Conservation (phyloP, 2,888 invertebrate genomes). For the Pheosia gnoma region DNA sequence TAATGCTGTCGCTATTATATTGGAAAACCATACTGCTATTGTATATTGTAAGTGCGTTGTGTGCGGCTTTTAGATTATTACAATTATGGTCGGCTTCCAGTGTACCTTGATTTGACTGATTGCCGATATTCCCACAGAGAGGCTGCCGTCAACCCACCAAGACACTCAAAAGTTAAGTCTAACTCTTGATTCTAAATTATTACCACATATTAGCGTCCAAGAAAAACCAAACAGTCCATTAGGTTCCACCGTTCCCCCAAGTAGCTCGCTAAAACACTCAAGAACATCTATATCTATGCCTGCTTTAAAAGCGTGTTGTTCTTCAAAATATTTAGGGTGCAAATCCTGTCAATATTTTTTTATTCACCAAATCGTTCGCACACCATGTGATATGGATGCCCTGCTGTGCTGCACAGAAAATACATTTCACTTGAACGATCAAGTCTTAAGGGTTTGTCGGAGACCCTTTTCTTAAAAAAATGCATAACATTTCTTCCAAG, state of each 20-base stretch:
- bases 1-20: not conserved
- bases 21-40: not conserved
- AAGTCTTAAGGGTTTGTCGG: not conserved
- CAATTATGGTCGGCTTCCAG: too few species aligned
- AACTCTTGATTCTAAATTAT: too few species aligned
- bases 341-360: conserved; percentile 25
- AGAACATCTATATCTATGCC: not conserved
- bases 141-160: too few species aligned
- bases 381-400: conserved; percentile 28
- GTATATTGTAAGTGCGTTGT: too few species aligned
- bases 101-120: too few species aligned
- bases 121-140: too few species aligned
- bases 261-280: too few species aligned
- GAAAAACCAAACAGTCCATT: too few species aligned
- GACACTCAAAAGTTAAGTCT: too few species aligned
- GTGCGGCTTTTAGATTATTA: too few species aligned
- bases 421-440: conserved; percentile 35
- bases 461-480: conserved; percentile 1
- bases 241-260: too few species aligned
- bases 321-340: not conserved
- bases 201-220: too few species aligned
- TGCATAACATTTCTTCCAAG: not conserved
- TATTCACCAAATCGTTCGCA: conserved; percentile 28
- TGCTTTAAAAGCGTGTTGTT: not conserved
- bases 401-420: conserved; percentile 44